Base-by-base conservation (phyloP, 2,797 vertebrate species). In the Lepus oiostolus region DNA sequence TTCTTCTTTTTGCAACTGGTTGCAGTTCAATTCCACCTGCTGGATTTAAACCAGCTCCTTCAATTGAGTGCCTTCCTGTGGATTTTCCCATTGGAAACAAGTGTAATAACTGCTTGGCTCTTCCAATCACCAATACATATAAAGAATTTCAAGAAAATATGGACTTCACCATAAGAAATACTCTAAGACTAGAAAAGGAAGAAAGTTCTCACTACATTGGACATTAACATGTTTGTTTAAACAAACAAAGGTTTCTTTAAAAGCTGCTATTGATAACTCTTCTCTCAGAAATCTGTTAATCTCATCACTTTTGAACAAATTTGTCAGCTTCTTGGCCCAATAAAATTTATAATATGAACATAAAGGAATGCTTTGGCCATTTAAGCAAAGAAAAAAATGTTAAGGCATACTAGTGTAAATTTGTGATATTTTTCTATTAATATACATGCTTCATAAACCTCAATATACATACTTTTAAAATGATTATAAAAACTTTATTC, bases 1-100 rank as follows among this genome's bases (percentile, higher is more conserved):
- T 99, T 97, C 98, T 99, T 67, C 42, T 85, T 63, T 99, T 99
- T 8, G 95, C 97, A 97, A 99, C 99, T 16, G 99, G 99, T 86
- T 97, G 96, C 28, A 97, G 95, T 88, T 98, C 97, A n/a, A 96
- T 99, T 85, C 99, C 99, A 3, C 98, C 98, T 0, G 21, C 98
- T 50, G 98, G 99, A 84, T 98, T 99, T 98, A 96, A 98, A 86
- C 99, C 99, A 16, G 81, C 97, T 93, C 99, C 99, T 68, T 98
- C 98, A 86, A 93, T 99, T 96, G 98, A 98, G 82, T 99, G 99
- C 97, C 96, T 99, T 54, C 98, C 63, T 95, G 92, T 81, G 90
- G 97, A 95, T 8, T 98, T 99, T 97, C 99, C 99, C 21, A 32
- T 98, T 97, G 98, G 98, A 92, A 97, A 99, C 68, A 98, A 98